These are phyloP conservation scores for Enchytraeus crypticus DNA, from an alignment of 2,888 invertebrate genomes.

Conservation along the genomic window DNA sequence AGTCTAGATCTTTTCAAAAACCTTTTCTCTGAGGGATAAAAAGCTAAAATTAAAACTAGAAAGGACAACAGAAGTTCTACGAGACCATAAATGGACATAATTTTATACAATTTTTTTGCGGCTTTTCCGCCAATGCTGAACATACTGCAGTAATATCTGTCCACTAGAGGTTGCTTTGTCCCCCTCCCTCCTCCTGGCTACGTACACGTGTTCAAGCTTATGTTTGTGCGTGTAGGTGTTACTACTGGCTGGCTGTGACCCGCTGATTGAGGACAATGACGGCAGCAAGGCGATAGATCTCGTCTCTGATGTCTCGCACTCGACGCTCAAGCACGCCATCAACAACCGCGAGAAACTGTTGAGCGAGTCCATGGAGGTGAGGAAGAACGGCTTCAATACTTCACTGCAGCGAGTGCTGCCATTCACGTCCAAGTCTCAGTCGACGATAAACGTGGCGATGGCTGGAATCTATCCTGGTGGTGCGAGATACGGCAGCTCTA, in stretches of 20 bases:
- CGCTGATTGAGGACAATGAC: slow-evolving; percentile 24
- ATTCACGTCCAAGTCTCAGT: slow-evolving; percentile 9
- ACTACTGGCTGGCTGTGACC: slow-evolving; percentile 23
- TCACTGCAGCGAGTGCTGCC: slow-evolving; percentile 3
- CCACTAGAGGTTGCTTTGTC: no score
- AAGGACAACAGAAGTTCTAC: no score
- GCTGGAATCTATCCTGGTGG: neutral
- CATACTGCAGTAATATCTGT: no score
- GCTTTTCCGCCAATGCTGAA: no score
- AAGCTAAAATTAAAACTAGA: no score
- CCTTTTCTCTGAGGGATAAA: no score
- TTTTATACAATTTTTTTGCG: no score
- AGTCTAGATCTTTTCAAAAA: no score
- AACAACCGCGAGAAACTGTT: slow-evolving; percentile 23
- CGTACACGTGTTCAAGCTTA: no score
- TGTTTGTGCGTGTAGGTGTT: no score
- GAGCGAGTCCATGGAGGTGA: slow-evolving; percentile 22
- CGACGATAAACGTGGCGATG: slow-evolving; percentile 16
- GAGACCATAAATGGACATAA: no score
- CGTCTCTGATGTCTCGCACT: slow-evolving; percentile 23
- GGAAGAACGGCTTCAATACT: slow-evolving; percentile 22
- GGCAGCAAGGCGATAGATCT: slow-evolving; percentile 26
- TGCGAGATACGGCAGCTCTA: slow-evolving; percentile 3
- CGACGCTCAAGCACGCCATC: slow-evolving; percentile 24
- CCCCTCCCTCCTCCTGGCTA: no score